phyloP scores from a whole-genome alignment of 2,113 vertebrate genomes.

The Riparia riparia region DNA sequence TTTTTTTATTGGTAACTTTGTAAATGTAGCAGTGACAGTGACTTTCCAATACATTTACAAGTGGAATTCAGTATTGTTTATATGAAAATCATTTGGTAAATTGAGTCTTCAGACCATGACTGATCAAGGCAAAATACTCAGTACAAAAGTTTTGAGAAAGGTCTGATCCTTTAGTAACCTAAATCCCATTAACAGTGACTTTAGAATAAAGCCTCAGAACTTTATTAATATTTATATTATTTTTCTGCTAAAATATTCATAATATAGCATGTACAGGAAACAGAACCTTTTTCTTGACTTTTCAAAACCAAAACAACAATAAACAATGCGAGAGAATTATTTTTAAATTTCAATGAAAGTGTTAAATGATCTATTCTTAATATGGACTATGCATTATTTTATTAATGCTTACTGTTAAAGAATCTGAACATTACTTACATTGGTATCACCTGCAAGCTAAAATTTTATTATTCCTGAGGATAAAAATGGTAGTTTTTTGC shows the following conservation, averaged over 20 bases:
- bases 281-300: background rate
- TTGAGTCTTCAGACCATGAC: background rate
- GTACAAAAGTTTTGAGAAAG: background rate
- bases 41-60: background rate
- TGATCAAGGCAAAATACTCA: background rate
- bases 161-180: background rate
- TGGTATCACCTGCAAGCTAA: background rate
- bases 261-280: background rate
- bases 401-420: background rate
- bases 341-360: background rate
- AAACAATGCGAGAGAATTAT: background rate
- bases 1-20: background rate
- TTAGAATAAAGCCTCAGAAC: background rate
- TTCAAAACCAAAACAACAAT: background rate
- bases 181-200: background rate
- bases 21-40: background rate
- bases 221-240: background rate
- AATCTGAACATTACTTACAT: background rate
- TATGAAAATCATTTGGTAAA: background rate
- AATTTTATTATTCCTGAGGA: background rate
- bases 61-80: background rate
- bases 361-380: background rate
- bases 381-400: background rate
- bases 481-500: background rate
- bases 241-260: background rate